phyloP scores from a whole-genome alignment of 2,888 invertebrate species.

The Cyclophora albipunctata region DNA sequence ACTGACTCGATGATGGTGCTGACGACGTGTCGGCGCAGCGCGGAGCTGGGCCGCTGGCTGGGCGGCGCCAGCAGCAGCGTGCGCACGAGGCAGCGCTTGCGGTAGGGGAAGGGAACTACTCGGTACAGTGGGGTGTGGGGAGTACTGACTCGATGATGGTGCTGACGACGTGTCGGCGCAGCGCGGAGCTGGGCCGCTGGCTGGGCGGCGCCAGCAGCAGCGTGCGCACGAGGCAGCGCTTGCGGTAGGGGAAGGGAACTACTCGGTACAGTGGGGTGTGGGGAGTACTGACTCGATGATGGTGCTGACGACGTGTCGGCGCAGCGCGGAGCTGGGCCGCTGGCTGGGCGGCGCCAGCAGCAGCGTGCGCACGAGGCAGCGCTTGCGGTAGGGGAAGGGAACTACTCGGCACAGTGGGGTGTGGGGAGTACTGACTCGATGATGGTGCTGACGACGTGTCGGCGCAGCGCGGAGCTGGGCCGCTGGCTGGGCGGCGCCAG shows the following conservation, averaged over 20 bases:
- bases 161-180: conserved; percentile 87
- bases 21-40: conserved; percentile 87
- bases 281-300: conserved; percentile 91
- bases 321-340: conserved; percentile 84
- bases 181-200: conserved; percentile 84
- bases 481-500: conserved; percentile 88
- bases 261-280: too few species aligned
- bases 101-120: too few species aligned
- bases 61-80: conserved; percentile 88
- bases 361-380: conserved; percentile 87
- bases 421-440: too few species aligned
- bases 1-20: conserved; percentile 89
- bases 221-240: conserved; percentile 88
- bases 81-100: conserved; percentile 88
- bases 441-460: conserved; percentile 89
- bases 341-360: conserved; percentile 88
- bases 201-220: conserved; percentile 89
- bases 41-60: conserved; percentile 86
- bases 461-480: conserved; percentile 85
- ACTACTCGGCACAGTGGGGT: too few species aligned
- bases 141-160: conserved; percentile 90
- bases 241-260: too few species aligned
- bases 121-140: too few species aligned
- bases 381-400: conserved; percentile 90
- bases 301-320: conserved; percentile 87